phyloP scores from a whole-genome alignment of 1,140 invertebrate species.

The Batillaria attramentaria region DNA sequence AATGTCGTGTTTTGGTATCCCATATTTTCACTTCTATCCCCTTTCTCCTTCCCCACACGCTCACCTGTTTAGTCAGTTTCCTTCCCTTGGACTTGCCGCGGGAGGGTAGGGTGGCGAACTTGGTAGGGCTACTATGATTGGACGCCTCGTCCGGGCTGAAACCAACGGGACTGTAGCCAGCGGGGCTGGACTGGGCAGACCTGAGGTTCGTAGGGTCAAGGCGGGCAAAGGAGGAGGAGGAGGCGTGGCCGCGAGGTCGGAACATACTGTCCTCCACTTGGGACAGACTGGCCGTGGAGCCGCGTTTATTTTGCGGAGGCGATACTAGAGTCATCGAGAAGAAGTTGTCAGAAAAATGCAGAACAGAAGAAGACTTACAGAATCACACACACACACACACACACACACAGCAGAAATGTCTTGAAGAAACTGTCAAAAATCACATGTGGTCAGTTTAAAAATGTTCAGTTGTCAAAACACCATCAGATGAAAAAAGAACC shows the following conservation, averaged over 20 bases:
- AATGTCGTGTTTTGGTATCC: too few relatives aligned
- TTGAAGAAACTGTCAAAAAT: background rate
- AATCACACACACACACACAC: background rate
- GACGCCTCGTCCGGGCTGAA: conserved; percentile 33
- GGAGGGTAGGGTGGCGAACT: conserved; percentile 34
- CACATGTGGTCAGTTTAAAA: background rate
- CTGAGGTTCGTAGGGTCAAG: conserved; percentile 33
- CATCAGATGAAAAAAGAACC: background rate
- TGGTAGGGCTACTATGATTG: conserved; percentile 31
- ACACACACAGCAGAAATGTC: too few relatives aligned
- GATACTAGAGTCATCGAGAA: background rate
- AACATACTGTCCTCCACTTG: conserved; percentile 64
- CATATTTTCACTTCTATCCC: too few relatives aligned
- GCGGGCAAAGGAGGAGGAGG: conserved; percentile 42
- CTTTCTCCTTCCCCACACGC: too few relatives aligned
- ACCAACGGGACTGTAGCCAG: conserved; percentile 31
- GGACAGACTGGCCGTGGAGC: conserved; percentile 67
- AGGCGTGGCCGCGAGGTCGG: conserved; percentile 39
- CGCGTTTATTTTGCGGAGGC: conserved; percentile 50
- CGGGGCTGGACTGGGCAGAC: conserved; percentile 48
- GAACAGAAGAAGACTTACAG: background rate
- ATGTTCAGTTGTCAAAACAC: background rate
- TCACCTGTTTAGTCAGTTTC: conserved; percentile 37
- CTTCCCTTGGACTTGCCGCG: conserved; percentile 32
- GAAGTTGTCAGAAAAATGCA: background rate